Conservation (phyloP, 2,797 vertebrate genomes). For the Phalloptychus januarius region DNA sequence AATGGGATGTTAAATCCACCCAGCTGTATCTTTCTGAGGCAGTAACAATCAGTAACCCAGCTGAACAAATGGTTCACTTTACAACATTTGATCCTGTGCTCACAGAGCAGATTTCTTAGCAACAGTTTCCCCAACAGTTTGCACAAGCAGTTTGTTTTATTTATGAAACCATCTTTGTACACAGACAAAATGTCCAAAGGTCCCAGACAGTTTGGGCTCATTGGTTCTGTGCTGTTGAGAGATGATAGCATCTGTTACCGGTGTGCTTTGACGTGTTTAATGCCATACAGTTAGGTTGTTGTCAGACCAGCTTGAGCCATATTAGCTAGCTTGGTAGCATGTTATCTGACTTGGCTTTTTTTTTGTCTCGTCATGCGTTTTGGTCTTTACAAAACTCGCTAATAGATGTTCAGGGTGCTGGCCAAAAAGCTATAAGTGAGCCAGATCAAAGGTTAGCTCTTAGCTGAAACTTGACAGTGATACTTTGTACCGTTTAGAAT, state of each 20-base stretch:
- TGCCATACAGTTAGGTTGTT: background rate
- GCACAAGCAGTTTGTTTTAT: background rate
- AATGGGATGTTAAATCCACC: background rate
- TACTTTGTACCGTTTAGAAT: background rate
- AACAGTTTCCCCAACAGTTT: background rate
- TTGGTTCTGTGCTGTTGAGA: background rate
- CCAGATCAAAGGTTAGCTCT: background rate
- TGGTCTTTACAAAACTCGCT: background rate
- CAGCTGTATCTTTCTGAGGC: background rate
- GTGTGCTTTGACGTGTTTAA: background rate
- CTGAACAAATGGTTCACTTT: background rate
- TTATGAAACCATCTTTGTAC: background rate
- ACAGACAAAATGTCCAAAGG: background rate
- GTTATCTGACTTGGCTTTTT: background rate
- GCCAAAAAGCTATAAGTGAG: background rate
- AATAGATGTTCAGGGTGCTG: background rate
- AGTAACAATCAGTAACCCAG: background rate
- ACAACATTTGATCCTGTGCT: background rate
- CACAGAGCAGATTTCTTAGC: background rate
- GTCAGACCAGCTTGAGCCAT: background rate
- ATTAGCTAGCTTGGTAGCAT: background rate
- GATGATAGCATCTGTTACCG: background rate
- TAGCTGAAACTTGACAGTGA: slow-evolving; percentile 7
- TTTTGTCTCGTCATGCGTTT: background rate
- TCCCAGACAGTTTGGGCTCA: background rate